Evolutionary conservation across 2,888 invertebrate genomes (phyloP).

Genomic region (Abrostola triplasia): DNA sequence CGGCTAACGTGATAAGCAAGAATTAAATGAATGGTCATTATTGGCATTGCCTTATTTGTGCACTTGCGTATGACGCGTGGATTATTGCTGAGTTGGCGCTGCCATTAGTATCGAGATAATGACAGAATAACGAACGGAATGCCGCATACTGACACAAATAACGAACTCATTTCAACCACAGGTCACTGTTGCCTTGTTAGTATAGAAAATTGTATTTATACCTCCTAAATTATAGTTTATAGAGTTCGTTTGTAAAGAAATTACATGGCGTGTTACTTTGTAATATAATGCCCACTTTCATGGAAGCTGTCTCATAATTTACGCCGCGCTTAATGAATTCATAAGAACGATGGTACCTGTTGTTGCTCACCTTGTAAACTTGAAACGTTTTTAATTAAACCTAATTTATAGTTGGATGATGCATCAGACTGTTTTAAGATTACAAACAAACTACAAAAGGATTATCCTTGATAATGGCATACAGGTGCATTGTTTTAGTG

Average conservation of each 20-base stretch:
- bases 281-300: conserved; percentile 13
- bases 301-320: conserved; percentile 28
- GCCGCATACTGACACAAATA: conserved; percentile 38
- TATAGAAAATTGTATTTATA: conserved; percentile 31
- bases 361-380: conserved; percentile 29
- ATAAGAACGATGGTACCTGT: conserved; percentile 5
- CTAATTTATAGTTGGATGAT: conserved; percentile 25
- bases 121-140: conserved; percentile 46
- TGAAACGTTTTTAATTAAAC: conserved; percentile 25
- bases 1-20: conserved; percentile 61
- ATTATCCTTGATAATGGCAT: conserved; percentile 35
- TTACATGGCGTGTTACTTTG: conserved; percentile 33
- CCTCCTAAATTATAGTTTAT: conserved; percentile 14
- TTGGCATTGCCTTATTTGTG: conserved; percentile 64
- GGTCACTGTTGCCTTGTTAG: conserved; percentile 38
- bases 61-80: conserved; percentile 57
- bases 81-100: conserved; percentile 41
- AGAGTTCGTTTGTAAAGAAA: conserved; percentile 36
- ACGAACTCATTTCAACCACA: conserved; percentile 35
- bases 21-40: conserved; percentile 68
- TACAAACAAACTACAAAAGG: conserved; percentile 3
- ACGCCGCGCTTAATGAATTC: conserved; percentile 41
- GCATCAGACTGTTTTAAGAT: conserved; percentile 23
- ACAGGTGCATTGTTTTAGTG: conserved; percentile 18
- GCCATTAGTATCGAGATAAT: conserved; percentile 43